Conservation (phyloP, 2,797 vertebrate species). For the Anguilla obscura region DNA sequence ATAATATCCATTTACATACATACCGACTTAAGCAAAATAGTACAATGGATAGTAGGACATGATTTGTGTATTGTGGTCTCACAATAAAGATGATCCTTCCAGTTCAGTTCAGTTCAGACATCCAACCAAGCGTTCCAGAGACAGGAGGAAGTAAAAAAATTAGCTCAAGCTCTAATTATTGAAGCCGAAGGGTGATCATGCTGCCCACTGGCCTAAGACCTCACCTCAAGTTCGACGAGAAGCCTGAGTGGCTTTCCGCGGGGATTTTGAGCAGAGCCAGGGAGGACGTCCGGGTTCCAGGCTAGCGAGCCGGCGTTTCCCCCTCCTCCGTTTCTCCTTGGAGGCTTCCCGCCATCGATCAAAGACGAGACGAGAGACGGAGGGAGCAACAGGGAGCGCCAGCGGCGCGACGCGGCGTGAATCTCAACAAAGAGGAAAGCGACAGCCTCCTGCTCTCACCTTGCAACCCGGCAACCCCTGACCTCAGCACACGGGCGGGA, state of each 20-base stretch:
- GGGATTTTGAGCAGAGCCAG: neutral
- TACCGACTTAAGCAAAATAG: no score
- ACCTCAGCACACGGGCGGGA: neutral
- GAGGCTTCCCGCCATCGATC: neutral
- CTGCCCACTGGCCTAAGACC: neutral
- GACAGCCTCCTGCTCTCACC: neutral
- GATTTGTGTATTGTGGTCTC: no score
- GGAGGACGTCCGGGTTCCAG: neutral
- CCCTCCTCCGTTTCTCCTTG: conserved; percentile 4
- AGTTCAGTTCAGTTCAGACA: neutral
- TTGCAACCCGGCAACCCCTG: neutral
- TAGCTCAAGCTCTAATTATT: neutral
- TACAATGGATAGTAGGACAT: no score
- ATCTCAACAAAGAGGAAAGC: neutral
- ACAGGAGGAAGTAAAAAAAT: neutral
- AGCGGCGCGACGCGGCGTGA: neutral
- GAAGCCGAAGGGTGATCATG: neutral
- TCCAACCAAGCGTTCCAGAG: neutral
- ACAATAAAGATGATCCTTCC: neutral
- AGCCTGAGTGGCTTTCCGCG: neutral
- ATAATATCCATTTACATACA: no score
- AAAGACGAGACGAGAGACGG: neutral
- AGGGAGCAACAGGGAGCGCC: neutral
- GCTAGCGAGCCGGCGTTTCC: neutral
- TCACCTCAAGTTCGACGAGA: neutral